Conservation (phyloP, 2,113 vertebrate genomes). For the Silurus asotus region DNA sequence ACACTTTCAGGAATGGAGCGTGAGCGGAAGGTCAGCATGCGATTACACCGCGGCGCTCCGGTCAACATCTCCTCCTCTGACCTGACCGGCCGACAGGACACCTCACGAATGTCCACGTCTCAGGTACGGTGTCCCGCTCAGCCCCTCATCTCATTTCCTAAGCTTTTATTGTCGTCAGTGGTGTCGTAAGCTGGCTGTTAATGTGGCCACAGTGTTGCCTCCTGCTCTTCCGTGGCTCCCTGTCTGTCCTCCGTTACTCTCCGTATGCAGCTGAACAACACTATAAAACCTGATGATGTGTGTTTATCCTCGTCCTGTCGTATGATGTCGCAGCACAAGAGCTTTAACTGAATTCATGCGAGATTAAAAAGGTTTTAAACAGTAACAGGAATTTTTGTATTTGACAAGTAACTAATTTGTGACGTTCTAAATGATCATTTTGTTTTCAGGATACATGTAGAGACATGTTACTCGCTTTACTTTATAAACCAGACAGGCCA, state of each 20-base stretch:
- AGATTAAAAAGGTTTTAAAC: neutral
- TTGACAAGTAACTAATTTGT: no score
- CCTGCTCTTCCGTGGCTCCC: constrained; percentile 15
- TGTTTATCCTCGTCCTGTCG: neutral
- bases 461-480: neutral
- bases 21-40: constrained; percentile 97
- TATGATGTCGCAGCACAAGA: neutral
- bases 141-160: no score
- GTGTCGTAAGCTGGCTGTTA: constrained; percentile 21
- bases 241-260: neutral
- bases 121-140: constrained; percentile 75
- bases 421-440: neutral
- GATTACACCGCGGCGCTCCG: constrained; percentile 91
- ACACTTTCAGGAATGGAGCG: constrained; percentile 81
- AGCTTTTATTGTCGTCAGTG: neutral
- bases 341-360: neutral
- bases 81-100: constrained; percentile 92
- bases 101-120: constrained; percentile 95
- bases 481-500: neutral
- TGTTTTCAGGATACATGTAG: neutral
- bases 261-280: neutral
- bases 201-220: neutral
- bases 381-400: no score
- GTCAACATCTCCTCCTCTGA: constrained; percentile 96
- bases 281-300: neutral